Evolutionary conservation across 2,888 invertebrate species (phyloP), one percentile per base, ranked within the genome.

Genomic region (Pasiphila rectangulata): DNA sequence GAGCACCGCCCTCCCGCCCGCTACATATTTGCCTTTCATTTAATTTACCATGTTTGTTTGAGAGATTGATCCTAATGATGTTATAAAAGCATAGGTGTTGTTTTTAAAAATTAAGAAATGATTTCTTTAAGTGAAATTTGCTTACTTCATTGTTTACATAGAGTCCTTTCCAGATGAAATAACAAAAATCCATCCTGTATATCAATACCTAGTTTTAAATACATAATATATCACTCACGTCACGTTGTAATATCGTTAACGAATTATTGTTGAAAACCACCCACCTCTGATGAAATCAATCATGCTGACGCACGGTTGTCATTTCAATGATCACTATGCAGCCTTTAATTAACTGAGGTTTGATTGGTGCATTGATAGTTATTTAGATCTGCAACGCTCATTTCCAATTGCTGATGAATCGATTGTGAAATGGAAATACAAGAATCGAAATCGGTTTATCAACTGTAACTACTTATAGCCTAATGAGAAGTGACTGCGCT

Each of bases 211-310:
- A n/a, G n/a, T n/a, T n/a, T n/a, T n/a, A n/a, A n/a, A n/a, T n/a
- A n/a, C n/a, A n/a, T n/a, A 55, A 67, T 66, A 62, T 56, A 55
- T 69, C 66, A 69, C 54, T 65, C n/a, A n/a, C n/a, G 64, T 64
- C 64, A 55, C 36, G 46, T 13, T 45, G 43, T 62, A 61, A 56
- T 60, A 55, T 46, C 59, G 56, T 61, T 64, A 67, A 65, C 54
- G 58, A 54, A 61, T 59, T 57, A 60, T 42, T 54, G 56, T 59
- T 60, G 56, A 51, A 46, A 51, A 42, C 42, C 56, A 54, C 57
- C 52, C 41, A 57, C 57, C 57, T 63, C 43, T 59, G 55, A 56
- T 52, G 54, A 53, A 57, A 56, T 56, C 51, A 56, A 56, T 53
- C 47, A 39, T 46, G 45, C 34, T 24, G 17, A 35, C 44, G 27